Percentiles rank a stretch among this genome's conserved stretches.
phyloP scores from a whole-genome alignment of 37 sponge, comb jelly and placozoan species.

The Axinella damicornis region DNA sequence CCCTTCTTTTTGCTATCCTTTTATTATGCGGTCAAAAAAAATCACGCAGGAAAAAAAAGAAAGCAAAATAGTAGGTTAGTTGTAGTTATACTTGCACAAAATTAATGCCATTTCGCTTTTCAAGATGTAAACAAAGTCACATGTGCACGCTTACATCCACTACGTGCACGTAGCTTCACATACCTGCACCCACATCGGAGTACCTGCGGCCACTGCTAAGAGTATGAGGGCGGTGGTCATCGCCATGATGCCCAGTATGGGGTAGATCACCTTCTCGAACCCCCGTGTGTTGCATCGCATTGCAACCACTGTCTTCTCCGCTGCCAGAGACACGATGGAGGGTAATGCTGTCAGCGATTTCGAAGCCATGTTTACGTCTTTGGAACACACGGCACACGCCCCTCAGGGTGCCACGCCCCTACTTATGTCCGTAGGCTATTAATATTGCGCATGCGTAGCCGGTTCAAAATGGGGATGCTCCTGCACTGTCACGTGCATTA shows the following conservation, averaged over 20 bases:
- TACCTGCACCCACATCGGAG: constrained; percentile 31
- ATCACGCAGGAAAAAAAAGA: too few relatives aligned
- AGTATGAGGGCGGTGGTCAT: background rate
- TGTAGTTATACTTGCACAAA: too few relatives aligned
- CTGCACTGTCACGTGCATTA: too few relatives aligned
- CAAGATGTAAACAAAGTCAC: background rate
- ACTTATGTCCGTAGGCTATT: too few relatives aligned
- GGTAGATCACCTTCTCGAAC: constrained; percentile 27
- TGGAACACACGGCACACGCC: too few relatives aligned
- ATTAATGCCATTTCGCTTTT: too few relatives aligned
- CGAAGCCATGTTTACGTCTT: constrained; percentile 6
- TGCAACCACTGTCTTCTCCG: constrained; percentile 25
- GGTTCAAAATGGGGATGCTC: too few relatives aligned
- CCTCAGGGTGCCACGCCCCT: too few relatives aligned
- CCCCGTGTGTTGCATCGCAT: constrained; percentile 21
- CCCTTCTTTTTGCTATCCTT: too few relatives aligned
- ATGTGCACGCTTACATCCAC: background rate
- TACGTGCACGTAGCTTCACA: background rate
- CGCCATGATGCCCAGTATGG: background rate
- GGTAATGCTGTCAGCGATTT: constrained; percentile 27
- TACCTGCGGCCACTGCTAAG: constrained; percentile 26
- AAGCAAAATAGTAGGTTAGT: too few relatives aligned
- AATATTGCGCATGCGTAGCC: too few relatives aligned
- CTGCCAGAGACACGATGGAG: constrained; percentile 12
- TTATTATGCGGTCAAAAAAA: too few relatives aligned